phyloP scores from a whole-genome alignment of 1,140 invertebrate species.

The Eurytemora carolleeae region DNA sequence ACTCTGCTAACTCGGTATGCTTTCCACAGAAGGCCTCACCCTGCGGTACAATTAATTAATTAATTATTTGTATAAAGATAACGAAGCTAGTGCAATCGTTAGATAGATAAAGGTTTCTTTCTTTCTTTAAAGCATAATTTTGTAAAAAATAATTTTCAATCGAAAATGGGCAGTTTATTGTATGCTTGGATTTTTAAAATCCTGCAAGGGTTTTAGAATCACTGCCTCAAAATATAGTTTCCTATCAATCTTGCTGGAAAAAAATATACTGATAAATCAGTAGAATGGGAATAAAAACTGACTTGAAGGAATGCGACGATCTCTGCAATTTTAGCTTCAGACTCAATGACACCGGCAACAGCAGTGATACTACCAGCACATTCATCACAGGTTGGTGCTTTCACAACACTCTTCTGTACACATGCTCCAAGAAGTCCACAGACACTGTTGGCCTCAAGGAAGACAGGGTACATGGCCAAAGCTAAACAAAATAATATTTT shows the following conservation, averaged over 20 bases:
- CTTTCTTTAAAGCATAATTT: background rate
- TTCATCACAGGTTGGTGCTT: background rate
- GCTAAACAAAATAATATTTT: no score
- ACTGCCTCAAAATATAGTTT: background rate
- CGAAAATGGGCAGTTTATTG: background rate
- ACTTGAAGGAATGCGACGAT: background rate
- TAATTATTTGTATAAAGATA: background rate
- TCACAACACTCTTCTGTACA: no score
- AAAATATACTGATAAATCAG: background rate
- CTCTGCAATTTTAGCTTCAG: background rate
- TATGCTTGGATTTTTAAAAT: background rate
- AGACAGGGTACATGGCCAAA: no score
- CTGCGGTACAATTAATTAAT: no score
- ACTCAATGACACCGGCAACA: background rate
- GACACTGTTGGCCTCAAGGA: no score
- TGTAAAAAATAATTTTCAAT: background rate
- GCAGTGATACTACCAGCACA: background rate
- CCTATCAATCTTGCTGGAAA: background rate
- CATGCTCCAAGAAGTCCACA: no score
- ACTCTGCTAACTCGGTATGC: background rate
- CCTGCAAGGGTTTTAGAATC: background rate
- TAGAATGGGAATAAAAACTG: background rate
- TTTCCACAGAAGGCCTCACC: background rate
- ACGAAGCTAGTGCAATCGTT: background rate
- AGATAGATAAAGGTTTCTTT: no score